Conservation (phyloP, 1,140 invertebrate species). For the Rhopalosiphum maidis region DNA sequence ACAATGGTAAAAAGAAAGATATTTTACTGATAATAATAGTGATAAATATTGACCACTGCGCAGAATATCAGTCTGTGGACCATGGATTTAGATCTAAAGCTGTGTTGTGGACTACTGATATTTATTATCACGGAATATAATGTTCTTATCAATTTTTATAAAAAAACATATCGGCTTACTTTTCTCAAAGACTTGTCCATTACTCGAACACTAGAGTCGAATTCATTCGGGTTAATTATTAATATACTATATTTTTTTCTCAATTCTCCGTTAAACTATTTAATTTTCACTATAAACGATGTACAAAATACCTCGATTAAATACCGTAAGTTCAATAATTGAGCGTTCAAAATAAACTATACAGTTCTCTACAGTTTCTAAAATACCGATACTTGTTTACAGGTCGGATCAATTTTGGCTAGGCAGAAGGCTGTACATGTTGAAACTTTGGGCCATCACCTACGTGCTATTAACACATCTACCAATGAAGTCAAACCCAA, state of each 20-base stretch:
- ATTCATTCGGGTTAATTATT: neutral
- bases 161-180: constrained; percentile 5
- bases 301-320: constrained; percentile 35
- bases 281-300: neutral
- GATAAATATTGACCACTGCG: too few species aligned
- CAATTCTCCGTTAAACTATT: neutral
- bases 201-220: neutral
- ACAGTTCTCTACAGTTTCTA: neutral
- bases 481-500: constrained; percentile 32
- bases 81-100: too few species aligned
- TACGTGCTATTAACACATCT: constrained; percentile 23
- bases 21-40: too few species aligned
- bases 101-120: neutral
- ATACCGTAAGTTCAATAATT: constrained; percentile 24
- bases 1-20: too few species aligned
- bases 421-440: neutral
- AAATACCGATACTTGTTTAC: neutral
- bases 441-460: neutral
- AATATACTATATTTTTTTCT: neutral
- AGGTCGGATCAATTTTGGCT: neutral
- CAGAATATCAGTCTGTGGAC: too few species aligned
- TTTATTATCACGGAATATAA: neutral
- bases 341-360: neutral
- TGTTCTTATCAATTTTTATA: constrained; percentile 21
- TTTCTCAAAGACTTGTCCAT: neutral